A percentile compares a stretch with the other conserved stretches of the same genome.
Conservation (phyloP, 2,113 vertebrate genomes). For the Apistogramma diplotaenia region DNA sequence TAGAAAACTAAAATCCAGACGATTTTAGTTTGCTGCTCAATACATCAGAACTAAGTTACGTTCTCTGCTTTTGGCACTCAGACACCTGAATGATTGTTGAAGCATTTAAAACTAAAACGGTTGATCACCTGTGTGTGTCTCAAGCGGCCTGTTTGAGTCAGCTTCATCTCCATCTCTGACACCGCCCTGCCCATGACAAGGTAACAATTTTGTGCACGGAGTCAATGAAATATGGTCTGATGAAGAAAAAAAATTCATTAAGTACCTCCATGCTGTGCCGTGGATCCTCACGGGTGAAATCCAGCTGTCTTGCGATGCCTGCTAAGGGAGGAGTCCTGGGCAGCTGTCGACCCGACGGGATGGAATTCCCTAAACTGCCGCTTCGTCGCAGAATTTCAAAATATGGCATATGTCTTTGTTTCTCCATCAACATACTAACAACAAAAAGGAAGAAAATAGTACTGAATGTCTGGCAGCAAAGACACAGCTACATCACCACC, state of each 20-base stretch:
- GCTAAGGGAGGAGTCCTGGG: conserved; percentile 26
- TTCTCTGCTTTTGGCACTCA: too few relatives aligned
- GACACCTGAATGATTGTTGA: not conserved
- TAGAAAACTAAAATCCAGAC: not conserved
- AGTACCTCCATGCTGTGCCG: not conserved
- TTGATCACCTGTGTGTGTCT: not conserved
- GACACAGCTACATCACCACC: too few relatives aligned
- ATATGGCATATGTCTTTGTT: not conserved
- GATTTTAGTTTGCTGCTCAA: not conserved
- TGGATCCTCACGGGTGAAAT: not conserved
- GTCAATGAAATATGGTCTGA: too few relatives aligned
- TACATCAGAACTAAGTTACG: not conserved
- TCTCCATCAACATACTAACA: not conserved
- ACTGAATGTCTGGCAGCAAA: not conserved
- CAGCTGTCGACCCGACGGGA: conserved; percentile 41
- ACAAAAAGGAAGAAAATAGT: not conserved
- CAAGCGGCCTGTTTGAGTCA: rapidly evolving
- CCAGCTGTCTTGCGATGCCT: not conserved
- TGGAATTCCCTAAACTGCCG: not conserved
- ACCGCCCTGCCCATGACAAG: not conserved
- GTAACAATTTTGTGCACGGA: not conserved
- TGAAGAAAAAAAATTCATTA: rapidly evolving
- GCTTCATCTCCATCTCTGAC: too few relatives aligned
- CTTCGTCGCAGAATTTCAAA: not conserved
- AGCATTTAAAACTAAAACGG: not conserved